Evolutionary conservation across 2,888 invertebrate genomes (phyloP).

Genomic region (Sipha maydis): DNA sequence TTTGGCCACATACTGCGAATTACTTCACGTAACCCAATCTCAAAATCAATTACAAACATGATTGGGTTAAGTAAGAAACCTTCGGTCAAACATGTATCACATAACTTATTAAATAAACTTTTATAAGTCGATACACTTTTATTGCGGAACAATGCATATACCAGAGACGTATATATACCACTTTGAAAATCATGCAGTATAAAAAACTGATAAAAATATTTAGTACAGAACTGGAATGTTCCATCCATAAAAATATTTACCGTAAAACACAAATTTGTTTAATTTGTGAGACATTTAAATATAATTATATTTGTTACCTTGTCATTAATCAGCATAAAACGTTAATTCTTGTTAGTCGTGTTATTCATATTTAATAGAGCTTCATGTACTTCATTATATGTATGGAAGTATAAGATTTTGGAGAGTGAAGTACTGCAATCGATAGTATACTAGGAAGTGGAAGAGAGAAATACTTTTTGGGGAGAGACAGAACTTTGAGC

Average conservation of each 20-base stretch:
- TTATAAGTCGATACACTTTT: not conserved
- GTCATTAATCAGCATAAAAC: not conserved
- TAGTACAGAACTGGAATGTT: slow-evolving; percentile 24
- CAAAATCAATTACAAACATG: slow-evolving; percentile 4
- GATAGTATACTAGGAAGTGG: no score
- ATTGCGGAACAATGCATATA: slow-evolving; percentile 6
- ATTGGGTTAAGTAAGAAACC: not conserved
- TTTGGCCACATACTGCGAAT: not conserved
- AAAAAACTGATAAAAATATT: slow-evolving; percentile 19
- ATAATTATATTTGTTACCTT: slow-evolving; percentile 20
- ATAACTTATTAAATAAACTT: not conserved
- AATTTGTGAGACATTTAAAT: slow-evolving; percentile 10
- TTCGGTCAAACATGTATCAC: slow-evolving; percentile 10
- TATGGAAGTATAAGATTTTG: no score
- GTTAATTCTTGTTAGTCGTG: not conserved
- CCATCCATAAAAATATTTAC: not conserved
- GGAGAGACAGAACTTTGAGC: no score
- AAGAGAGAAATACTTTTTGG: no score
- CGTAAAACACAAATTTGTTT: slow-evolving; percentile 1
- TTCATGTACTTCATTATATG: slow-evolving; percentile 12
- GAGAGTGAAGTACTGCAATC: no score
- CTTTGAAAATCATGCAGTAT: not conserved
- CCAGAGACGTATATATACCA: slow-evolving; percentile 8
- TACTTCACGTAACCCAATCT: not conserved
- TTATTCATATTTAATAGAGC: slow-evolving; percentile 13